Percentiles rank a stretch among this genome's conserved stretches.
Evolutionary conservation across 2,113 vertebrate species (phyloP).

Genomic region (Xyrauchen texanus): DNA sequence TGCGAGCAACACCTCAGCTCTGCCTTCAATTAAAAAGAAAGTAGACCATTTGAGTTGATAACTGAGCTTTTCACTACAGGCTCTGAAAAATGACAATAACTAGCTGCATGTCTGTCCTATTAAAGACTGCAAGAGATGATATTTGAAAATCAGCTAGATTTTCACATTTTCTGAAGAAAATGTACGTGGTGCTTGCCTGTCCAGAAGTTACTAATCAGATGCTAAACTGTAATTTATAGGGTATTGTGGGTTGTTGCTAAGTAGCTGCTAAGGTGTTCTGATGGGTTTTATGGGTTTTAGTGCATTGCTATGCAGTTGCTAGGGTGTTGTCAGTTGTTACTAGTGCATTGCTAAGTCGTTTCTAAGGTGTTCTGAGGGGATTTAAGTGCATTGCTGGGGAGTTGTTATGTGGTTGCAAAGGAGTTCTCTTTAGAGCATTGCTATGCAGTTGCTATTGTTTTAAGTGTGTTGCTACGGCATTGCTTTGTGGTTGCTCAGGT

Average conservation of each 20-base stretch:
- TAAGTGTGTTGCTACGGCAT: background rate
- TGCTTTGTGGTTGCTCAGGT: too few relatives aligned
- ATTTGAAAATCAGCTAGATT: constrained; percentile 33
- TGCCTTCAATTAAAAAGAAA: constrained; percentile 71
- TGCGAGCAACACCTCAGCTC: constrained; percentile 69
- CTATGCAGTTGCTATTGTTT: background rate
- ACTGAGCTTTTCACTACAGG: constrained; percentile 35
- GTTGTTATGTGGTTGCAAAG: background rate
- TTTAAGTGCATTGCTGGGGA: background rate
- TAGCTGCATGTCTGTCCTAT: constrained; percentile 22
- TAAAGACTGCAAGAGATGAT: constrained; percentile 17
- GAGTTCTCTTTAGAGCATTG: background rate
- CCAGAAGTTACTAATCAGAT: too few relatives aligned
- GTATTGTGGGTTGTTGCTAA: too few relatives aligned
- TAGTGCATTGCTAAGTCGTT: too few relatives aligned
- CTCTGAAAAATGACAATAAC: constrained; percentile 26
- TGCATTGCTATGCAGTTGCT: too few relatives aligned
- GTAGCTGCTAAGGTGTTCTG: too few relatives aligned
- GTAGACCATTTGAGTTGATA: constrained; percentile 63
- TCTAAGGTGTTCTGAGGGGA: too few relatives aligned
- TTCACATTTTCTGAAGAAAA: background rate
- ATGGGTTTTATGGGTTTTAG: background rate
- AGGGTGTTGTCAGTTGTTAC: background rate
- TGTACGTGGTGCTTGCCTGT: too few relatives aligned
- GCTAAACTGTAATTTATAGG: too few relatives aligned